Base-by-base conservation (phyloP, 2,888 invertebrate genomes). In the Diarsia brunnea region DNA sequence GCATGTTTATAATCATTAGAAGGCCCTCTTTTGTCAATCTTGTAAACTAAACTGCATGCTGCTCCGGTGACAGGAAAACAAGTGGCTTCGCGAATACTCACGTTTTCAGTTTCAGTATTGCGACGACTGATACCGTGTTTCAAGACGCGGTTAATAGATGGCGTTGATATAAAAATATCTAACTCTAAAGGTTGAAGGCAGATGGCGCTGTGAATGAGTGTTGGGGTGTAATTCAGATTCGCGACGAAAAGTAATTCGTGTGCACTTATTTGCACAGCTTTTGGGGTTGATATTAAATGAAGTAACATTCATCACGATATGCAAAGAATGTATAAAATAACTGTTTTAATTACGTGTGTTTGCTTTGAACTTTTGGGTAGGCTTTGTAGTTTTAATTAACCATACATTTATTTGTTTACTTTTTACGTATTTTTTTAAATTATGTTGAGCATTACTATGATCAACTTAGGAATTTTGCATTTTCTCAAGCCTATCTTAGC, bases 211-310 rank as follows among this genome's bases (percentile, higher is more conserved):
- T 12, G 1, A n/a, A 49, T 24, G 16, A 49, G 21, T 8, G 55
- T 69, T 10, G 14, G 19, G 4, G 1, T 24, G n/a, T 38, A n/a
- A 47, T 67, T 31, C 16, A 12, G 45, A 67, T 58, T n/a, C 4
- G 43, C 21, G 24, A 21, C 24, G 14, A 14, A 68, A 64, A 77
- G 65, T 65, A 27, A 55, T 74, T 69, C 47, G 12, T 55, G 38
- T 58, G 55, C 58, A 65, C 79, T 66, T 81, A 55, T 79, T 81
- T 81, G 60, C 65, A 75, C 69, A 81, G 69, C 24, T 66, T 69
- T 63, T 31, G 69, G 16, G 53, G 68, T 79, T 80, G 49, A 68
- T 75, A 65, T 75, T 75, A 69, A 79, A 81, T 75, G 69, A 79
- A 69, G 79, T 65, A 53, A 53, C 65, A 69, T 75, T 75, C 60